phyloP scores from a whole-genome alignment of 2,888 invertebrate species.

The Cryptosula pallasiana region DNA sequence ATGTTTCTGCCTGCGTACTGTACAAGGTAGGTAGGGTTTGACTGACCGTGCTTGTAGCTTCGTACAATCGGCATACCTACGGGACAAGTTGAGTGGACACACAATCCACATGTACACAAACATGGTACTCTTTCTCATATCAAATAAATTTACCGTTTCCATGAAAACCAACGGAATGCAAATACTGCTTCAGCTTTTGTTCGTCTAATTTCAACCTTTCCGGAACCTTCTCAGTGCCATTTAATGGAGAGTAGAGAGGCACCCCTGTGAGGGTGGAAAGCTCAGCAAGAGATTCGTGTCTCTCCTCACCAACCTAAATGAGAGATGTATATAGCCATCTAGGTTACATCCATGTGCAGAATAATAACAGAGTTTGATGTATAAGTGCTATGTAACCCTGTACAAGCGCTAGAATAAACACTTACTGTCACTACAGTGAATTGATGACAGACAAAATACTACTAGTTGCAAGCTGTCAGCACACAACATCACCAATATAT shows the following conservation, averaged over 20 bases:
- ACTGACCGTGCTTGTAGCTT: conserved; percentile 53
- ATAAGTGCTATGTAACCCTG: too few species aligned
- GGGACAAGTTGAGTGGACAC: background rate
- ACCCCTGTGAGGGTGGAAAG: conserved; percentile 39
- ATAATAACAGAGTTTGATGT: too few species aligned
- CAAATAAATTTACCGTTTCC: background rate
- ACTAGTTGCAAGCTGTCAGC: too few species aligned
- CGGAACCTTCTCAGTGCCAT: conserved; percentile 42
- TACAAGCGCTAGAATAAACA: too few species aligned
- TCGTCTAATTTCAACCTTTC: conserved; percentile 36
- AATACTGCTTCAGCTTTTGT: conserved; percentile 37
- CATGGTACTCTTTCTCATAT: background rate
- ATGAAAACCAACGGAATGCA: conserved; percentile 31
- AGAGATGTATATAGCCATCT: too few species aligned
- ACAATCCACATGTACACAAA: background rate
- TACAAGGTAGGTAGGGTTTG: conserved; percentile 55
- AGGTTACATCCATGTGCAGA: too few species aligned
- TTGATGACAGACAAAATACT: too few species aligned
- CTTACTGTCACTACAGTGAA: too few species aligned
- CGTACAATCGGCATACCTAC: conserved; percentile 36
- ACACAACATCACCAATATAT: too few species aligned
- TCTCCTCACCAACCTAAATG: conserved; percentile 27
- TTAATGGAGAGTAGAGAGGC: conserved; percentile 34
- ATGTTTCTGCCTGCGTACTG: conserved; percentile 45
- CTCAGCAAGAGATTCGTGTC: conserved; percentile 38